Conservation (phyloP, 1,140 invertebrate species). For the Hycleus cichorii region DNA sequence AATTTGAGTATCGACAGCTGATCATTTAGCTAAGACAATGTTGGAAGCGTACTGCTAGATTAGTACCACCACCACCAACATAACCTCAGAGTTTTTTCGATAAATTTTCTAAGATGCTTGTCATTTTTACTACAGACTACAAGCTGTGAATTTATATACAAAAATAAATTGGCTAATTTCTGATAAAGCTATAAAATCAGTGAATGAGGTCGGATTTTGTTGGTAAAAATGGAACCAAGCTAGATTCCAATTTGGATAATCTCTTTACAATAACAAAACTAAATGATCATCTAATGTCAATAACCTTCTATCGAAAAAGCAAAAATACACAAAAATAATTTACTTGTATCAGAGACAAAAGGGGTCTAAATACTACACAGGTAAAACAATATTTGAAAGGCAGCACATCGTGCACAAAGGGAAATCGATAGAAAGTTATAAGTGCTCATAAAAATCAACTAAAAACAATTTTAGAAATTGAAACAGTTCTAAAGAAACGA, state of each 20-base stretch:
- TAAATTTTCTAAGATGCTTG: no score
- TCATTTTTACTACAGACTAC: no score
- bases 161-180: no score
- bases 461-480: conserved; percentile 2
- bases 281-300: conserved; percentile 32
- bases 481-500: not conserved
- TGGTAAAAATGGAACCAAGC: no score
- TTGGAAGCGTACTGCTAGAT: no score
- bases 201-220: not conserved
- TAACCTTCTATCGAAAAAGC: conserved; percentile 38
- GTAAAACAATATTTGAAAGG: conserved; percentile 3
- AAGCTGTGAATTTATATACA: no score
- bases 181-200: not conserved
- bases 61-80: no score
- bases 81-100: no score
- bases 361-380: conserved; percentile 22
- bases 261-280: conserved; percentile 5
- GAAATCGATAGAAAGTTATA: conserved; percentile 39
- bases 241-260: no score
- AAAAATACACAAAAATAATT: conserved; percentile 17
- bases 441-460: conserved; percentile 27
- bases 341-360: conserved; percentile 7
- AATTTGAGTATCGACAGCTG: not conserved
- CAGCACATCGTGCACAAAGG: conserved; percentile 33
- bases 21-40: conserved; percentile 4